phyloP scores from a whole-genome alignment of 1,140 invertebrate species.

The Phymorhynchus buccinoides region DNA sequence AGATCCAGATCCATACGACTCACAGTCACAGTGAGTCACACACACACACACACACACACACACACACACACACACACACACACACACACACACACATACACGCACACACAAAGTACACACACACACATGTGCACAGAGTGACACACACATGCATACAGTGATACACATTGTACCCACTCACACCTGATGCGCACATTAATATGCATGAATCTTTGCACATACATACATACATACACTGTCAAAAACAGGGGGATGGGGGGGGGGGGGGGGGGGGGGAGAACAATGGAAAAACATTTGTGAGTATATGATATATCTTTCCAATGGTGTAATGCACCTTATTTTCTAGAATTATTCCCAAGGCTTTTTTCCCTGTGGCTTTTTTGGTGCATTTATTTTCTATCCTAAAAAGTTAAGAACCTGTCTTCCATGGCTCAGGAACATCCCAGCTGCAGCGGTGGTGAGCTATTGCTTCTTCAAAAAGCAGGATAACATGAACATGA shows the following conservation, averaged over 20 bases:
- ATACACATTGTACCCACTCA: too few relatives aligned
- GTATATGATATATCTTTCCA: too few relatives aligned
- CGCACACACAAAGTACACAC: background rate
- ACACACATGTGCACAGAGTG: background rate
- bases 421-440: background rate
- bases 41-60: conserved; percentile 23
- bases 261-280: too few relatives aligned
- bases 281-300: background rate
- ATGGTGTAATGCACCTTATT: too few relatives aligned
- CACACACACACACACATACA: background rate
- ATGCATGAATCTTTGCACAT: too few relatives aligned
- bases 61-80: background rate
- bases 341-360: too few relatives aligned
- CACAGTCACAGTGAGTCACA: background rate
- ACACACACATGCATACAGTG: background rate
- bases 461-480: conserved; percentile 27
- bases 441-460: conserved; percentile 22
- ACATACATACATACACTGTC: too few relatives aligned
- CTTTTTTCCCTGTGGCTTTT: too few relatives aligned
- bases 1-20: too few relatives aligned
- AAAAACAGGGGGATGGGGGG: background rate
- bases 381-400: background rate
- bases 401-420: background rate
- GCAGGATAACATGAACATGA: conserved; percentile 12
- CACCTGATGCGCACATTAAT: too few relatives aligned